Evolutionary conservation across 2,113 vertebrate species (phyloP), one percentile per base, ranked within the genome.

Genomic region (Oreochromis niloticus): DNA sequence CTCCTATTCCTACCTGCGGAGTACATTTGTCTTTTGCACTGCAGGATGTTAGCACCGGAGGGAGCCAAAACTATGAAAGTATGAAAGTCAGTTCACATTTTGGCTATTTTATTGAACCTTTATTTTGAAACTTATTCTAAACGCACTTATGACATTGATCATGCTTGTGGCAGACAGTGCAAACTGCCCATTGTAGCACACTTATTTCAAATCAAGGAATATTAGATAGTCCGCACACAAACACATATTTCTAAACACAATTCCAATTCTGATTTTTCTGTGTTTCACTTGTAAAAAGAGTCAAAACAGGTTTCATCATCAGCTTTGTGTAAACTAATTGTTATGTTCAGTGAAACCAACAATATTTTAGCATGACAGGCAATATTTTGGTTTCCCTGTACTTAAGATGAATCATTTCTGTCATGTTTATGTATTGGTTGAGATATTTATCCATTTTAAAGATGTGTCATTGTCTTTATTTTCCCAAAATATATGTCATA

Each of bases 371-470:
- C 9, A 17, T 24, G 82, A 86, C 80, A 83, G 66, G 30, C 80
- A 75, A 36, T 22, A 10, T 61, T 19, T 46, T 71, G 85, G 68
- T 82, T 2, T 46, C 66, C n/a, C 55, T 90, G 84, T 86, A 63
- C 79, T 57, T 30, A 52, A 80, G 81, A 83, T 80, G 79, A 55
- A 90, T 81, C 81, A 82, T 71, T 85, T 85, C 30, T 80, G 71
- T 81, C 82, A 54, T 84, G 73, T 78, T 52, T 91, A 85, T 92
- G 91, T 86, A 41, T 86, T 88, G 57, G 41, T 82, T 12, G 24
- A 83, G 75, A 82, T 94, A 95, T 93, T 94, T 93, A 95, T 95
- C 91, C 81, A 82, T 79, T 92, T 88, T 91, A 86, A 83, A 84
- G 52, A 90, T 91, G 59, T 92, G 68, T 85, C 46, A 87, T 87